Percentiles rank a stretch among this genome's conserved stretches.
phyloP scores from a whole-genome alignment of 2,888 invertebrate species.

The Empis livida region DNA sequence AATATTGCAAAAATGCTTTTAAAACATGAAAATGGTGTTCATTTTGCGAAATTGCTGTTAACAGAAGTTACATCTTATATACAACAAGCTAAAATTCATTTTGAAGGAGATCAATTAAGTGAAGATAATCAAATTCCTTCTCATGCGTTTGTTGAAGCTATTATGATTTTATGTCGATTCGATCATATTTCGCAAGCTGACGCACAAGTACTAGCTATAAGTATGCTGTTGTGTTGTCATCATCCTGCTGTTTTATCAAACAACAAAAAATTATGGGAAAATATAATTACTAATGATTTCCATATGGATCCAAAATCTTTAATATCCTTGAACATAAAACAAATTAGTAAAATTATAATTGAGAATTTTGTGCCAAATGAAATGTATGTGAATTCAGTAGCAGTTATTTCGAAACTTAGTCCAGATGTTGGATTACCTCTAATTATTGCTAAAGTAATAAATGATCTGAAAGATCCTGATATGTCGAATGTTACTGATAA shows the following conservation, averaged over 20 bases:
- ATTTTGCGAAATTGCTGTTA: slow-evolving; percentile 49
- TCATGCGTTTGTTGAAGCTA: slow-evolving; percentile 24
- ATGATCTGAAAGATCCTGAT: slow-evolving; percentile 48
- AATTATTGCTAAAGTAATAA: slow-evolving; percentile 47
- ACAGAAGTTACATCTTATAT: slow-evolving; percentile 53
- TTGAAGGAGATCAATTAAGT: slow-evolving; percentile 18
- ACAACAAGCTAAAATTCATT: slow-evolving; percentile 44
- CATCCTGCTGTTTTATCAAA: slow-evolving; percentile 53
- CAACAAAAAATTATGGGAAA: slow-evolving; percentile 55
- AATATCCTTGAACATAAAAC: slow-evolving; percentile 42
- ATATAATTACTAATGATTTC: slow-evolving; percentile 39
- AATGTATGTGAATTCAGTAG: slow-evolving; percentile 58
- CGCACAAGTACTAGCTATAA: slow-evolving; percentile 47
- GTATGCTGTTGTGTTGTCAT: slow-evolving; percentile 58
- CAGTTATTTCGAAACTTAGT: slow-evolving; percentile 51
- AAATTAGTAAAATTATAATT: slow-evolving; percentile 49
- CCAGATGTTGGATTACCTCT: slow-evolving; percentile 51
- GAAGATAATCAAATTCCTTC: slow-evolving; percentile 22
- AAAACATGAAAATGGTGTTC: slow-evolving; percentile 43
- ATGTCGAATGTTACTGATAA: slow-evolving; percentile 62
- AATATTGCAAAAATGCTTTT: slow-evolving; percentile 48
- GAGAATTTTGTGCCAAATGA: slow-evolving; percentile 40
- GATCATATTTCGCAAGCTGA: slow-evolving; percentile 32
- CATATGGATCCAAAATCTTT: slow-evolving; percentile 38
- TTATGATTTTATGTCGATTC: slow-evolving; percentile 23